Evolutionary conservation across 1,140 invertebrate genomes (phyloP), one percentile per base, ranked within the genome.

Genomic region (Maniola jurtina): DNA sequence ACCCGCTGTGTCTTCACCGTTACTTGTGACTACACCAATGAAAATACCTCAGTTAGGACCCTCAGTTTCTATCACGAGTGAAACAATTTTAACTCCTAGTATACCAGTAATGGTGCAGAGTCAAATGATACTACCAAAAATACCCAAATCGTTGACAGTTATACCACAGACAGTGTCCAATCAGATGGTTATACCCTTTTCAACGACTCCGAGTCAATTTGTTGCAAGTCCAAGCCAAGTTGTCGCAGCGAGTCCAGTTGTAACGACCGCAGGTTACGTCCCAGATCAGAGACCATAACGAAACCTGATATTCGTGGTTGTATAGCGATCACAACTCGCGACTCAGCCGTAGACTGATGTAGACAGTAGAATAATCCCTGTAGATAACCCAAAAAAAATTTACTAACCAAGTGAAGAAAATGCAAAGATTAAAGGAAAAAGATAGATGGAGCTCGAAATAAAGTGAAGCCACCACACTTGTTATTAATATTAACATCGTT

Each of bases 131-230:
- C 86, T 95, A 88, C 94, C 95, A 52, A 95, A 95, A 87, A 95
- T 95, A 76, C 95, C 95, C 10, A 95, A 95, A 81, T 95, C 94
- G 1, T 79, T 95, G 48, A 95, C 95, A 3, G 94, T 95, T 60
- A 95, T 95, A 71, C 94, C 94, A 0, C 94, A 95, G 76, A 93
- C 92, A 13, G 64, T 73, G 25, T 15, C 75, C 33, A 71, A 94
- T 80, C 95, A 94, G 2, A 95, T 94, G n/a, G 68, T 79, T 48
- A 73, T 80, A n/a, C 77, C 77, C 2, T 58, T 75, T n/a, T 65
- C 65, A n/a, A 70, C 71, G 2, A 62, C 68, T 7, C 10, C 48
- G 6, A 63, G 13, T 66, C 72, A 52, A 52, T 8, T 52, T 6
- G 13, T 66, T 66, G 2, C 70, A 68, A 10, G 38, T 57, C 7